phyloP scores from a whole-genome alignment of 2,113 vertebrate genomes.

The Glaucidium brasilianum region DNA sequence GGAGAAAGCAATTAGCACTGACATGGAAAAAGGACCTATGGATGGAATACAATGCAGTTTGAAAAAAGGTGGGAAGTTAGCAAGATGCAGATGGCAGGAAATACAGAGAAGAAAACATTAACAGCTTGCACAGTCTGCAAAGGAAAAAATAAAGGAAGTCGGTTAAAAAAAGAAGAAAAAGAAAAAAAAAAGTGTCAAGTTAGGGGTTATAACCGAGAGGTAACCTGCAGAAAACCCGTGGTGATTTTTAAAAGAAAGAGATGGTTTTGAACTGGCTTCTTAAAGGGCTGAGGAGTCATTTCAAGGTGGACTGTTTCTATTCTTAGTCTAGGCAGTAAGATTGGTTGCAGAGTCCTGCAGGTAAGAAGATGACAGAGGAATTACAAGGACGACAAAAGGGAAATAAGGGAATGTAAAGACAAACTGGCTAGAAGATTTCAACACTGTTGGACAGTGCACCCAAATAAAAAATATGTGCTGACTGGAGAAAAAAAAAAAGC shows the following conservation, averaged over 20 bases:
- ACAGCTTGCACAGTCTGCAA: neutral
- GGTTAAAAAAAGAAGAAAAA: neutral
- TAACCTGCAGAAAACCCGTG: neutral
- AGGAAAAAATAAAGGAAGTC: neutral
- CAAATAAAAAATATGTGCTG: neutral
- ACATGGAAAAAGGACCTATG: neutral
- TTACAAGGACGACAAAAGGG: neutral
- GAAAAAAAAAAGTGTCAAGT: neutral
- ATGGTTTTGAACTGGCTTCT: neutral
- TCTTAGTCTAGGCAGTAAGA: neutral
- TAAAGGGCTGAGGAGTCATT: neutral
- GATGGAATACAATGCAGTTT: neutral
- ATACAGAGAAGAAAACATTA: neutral
- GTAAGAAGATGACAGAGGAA: neutral
- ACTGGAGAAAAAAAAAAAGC: neutral
- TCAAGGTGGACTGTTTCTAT: neutral
- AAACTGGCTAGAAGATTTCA: neutral
- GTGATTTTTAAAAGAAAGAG: neutral
- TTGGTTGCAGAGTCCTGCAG: neutral
- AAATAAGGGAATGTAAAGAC: neutral
- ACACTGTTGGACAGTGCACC: neutral
- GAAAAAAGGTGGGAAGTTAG: neutral
- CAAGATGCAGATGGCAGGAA: conserved; percentile 12
- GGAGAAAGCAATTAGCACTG: neutral
- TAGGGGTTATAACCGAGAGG: neutral